A percentile compares a stretch with the other conserved stretches of the same genome.
Conservation (phyloP, 2,113 vertebrate species). For the Mola mola region DNA sequence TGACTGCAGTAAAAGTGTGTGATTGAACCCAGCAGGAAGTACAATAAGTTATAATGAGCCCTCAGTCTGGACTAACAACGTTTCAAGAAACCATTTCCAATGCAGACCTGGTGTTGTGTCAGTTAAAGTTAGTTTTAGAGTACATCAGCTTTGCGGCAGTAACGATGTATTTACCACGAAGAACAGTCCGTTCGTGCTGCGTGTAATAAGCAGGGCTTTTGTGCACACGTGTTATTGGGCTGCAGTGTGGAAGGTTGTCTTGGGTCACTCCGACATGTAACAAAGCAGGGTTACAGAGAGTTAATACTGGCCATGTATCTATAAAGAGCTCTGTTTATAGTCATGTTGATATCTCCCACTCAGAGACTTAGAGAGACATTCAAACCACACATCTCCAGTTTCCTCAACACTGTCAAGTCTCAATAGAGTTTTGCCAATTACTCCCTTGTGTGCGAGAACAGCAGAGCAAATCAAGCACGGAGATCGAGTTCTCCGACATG, state of each 20-base stretch:
- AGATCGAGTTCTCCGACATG: slow-evolving; percentile 30
- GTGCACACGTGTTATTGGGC: slow-evolving; percentile 13
- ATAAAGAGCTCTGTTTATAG: background rate
- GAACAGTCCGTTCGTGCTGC: no score
- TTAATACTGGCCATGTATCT: slow-evolving; percentile 19
- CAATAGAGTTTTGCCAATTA: slow-evolving; percentile 43
- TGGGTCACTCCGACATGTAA: slow-evolving; percentile 12
- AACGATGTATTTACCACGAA: no score
- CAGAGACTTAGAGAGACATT: slow-evolving; percentile 2
- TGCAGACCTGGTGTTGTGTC: no score
- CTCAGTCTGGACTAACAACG: no score
- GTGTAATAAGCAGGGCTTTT: no score
- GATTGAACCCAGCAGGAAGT: no score
- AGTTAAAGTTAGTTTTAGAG: no score
- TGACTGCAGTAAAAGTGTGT: no score
- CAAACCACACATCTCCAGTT: slow-evolving; percentile 16
- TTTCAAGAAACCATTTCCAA: no score
- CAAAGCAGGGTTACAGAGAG: slow-evolving; percentile 4
- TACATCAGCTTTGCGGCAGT: no score
- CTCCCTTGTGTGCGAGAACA: slow-evolving; percentile 20
- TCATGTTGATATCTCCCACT: background rate
- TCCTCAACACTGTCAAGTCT: background rate
- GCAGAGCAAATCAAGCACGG: slow-evolving; percentile 24
- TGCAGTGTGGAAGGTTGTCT: slow-evolving; percentile 12
- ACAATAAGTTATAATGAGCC: no score